A percentile compares a stretch with the other conserved stretches of the same genome.
Conservation (phyloP, 1,140 invertebrate genomes). For the Macrocentrus cingulum region DNA sequence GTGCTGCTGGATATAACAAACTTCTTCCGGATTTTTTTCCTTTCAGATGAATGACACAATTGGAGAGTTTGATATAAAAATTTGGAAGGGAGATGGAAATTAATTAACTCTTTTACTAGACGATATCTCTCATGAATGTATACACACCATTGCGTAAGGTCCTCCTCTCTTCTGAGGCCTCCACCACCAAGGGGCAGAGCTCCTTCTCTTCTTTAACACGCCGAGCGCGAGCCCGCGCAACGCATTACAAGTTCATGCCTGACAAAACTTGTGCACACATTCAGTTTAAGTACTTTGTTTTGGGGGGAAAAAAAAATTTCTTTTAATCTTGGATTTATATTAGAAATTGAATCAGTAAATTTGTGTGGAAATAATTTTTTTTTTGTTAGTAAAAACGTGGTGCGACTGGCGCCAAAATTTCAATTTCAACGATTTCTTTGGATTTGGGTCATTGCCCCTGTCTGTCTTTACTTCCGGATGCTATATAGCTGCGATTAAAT, state of each 20-base stretch:
- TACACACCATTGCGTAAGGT: slow-evolving; percentile 12
- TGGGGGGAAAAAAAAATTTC: neutral
- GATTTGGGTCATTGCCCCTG: too few species aligned
- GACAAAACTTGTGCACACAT: slow-evolving; percentile 19
- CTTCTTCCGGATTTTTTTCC: neutral
- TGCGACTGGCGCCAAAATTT: too few species aligned
- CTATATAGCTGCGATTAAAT: too few species aligned
- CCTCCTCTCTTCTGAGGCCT: slow-evolving; percentile 10
- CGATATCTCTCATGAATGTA: too few species aligned
- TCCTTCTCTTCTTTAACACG: slow-evolving; percentile 24
- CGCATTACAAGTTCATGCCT: slow-evolving; percentile 25
- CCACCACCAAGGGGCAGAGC: slow-evolving; percentile 12
- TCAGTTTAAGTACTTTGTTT: slow-evolving; percentile 20
- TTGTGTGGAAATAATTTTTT: too few species aligned
- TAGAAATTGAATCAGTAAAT: neutral
- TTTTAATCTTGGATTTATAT: neutral
- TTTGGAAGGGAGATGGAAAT: neutral
- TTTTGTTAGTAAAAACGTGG: too few species aligned
- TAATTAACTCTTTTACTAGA: too few species aligned
- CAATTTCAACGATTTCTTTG: too few species aligned
- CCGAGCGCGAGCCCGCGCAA: slow-evolving; percentile 11
- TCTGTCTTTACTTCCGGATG: too few species aligned
- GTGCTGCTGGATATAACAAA: neutral
- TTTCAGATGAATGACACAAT: neutral
- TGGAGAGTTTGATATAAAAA: neutral